Evolutionary conservation across 2,113 vertebrate species (phyloP), one percentile per base, ranked within the genome.

Genomic region (Anguilla japonica): DNA sequence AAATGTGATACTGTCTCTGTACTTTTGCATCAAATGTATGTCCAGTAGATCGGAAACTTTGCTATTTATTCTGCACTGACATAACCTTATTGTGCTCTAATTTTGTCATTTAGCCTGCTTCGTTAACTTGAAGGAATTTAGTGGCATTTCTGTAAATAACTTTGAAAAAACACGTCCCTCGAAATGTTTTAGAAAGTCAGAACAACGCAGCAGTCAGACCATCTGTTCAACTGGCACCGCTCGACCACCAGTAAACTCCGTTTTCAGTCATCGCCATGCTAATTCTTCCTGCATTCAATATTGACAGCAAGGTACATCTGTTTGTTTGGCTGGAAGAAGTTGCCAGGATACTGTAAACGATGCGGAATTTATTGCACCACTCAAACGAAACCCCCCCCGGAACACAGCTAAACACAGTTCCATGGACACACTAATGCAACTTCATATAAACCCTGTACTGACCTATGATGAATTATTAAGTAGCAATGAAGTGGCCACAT

Each of bases 41-140:
- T 41, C 57, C 57, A 63, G 29, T 82, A 80, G 18, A 20, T 86
- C 81, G 39, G 29, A 78, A 20, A 57, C 11, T 29, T 79, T 71
- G 50, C 14, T 53, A 16, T 60, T n/a, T 92, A 91, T 87, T 90
- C 82, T 90, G 60, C 84, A 41, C 56, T 87, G 67, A 83, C 46
- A 87, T 40, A 84, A 43, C 67, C 46, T 26, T 86, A 29, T 85
- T 34, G 8, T 22, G 39, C 79, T 84, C 84, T 20, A 85, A 29
- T 39, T 81, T 43, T 82, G 81, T 41, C 18, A 40, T 56, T 60
- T 71, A 84, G 71, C 41, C 26, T 75, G 5, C 39, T 57, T 56
- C 60, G 16, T 84, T 85, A 83, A 80, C 26, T 63, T 85, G 89
- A 79, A 83, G 84, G 75, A 40, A 29, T 63, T 60, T 63, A 81